A percentile compares a stretch with the other conserved stretches of the same genome.
These are phyloP conservation scores for Amphibalanus amphitrite DNA, from an alignment of 1,140 invertebrate species.

Conservation along the genomic window DNA sequence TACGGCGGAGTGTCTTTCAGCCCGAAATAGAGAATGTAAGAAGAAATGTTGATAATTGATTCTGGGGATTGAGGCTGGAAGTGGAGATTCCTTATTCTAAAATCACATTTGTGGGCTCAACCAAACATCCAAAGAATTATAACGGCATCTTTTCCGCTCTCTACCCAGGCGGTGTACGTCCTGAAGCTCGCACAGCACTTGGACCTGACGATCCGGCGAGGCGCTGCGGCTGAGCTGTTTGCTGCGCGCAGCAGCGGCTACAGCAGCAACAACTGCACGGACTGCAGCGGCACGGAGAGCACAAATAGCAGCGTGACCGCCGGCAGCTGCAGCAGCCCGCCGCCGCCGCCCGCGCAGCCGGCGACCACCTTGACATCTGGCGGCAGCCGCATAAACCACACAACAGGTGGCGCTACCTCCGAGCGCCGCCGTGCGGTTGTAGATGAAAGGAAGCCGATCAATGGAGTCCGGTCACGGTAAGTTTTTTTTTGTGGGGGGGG, in stretches of 20 bases:
- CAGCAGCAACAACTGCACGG: conserved; percentile 24
- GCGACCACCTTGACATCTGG: too few relatives aligned
- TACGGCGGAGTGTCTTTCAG: too few relatives aligned
- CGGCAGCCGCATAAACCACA: too few relatives aligned
- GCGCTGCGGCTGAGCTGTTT: conserved; percentile 51
- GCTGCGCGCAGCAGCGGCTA: conserved; percentile 54
- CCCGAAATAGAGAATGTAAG: too few relatives aligned
- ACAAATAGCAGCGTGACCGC: conserved; percentile 13
- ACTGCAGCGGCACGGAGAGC: conserved; percentile 10
- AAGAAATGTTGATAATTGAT: too few relatives aligned
- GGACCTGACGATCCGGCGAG: conserved; percentile 49
- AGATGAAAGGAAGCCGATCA: background rate
- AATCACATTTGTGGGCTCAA: too few relatives aligned
- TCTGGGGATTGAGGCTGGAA: too few relatives aligned
- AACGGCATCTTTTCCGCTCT: too few relatives aligned
- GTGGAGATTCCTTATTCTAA: too few relatives aligned
- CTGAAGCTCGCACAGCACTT: conserved; percentile 55
- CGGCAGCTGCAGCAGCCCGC: conserved; percentile 12
- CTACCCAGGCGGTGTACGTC: conserved; percentile 49
- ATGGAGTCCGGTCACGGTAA: too few relatives aligned
- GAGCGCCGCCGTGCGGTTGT: background rate
- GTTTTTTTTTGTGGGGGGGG: too few relatives aligned
- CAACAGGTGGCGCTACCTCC: background rate
- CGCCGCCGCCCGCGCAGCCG: background rate
- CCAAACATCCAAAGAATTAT: too few relatives aligned